Evolutionary conservation across 2,888 invertebrate genomes (phyloP).

Genomic region (Apodemia zela): DNA sequence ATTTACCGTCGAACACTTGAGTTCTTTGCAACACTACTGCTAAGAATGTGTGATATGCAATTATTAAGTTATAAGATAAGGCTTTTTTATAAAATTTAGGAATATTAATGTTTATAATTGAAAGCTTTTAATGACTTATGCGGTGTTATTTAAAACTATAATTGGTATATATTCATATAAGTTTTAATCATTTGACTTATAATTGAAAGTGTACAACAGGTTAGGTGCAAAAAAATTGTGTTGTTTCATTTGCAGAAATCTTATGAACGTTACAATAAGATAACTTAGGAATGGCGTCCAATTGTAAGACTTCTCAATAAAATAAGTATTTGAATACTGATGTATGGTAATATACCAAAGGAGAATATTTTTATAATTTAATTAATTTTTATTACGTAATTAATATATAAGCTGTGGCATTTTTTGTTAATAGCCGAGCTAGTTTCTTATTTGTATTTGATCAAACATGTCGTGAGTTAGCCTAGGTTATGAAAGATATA

Average conservation of each 20-base stretch:
- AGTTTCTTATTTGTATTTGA: background rate
- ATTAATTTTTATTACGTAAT: constrained; percentile 5
- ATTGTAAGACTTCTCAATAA: background rate
- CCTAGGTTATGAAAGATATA: background rate
- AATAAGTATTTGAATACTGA: constrained; percentile 9
- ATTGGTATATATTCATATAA: background rate
- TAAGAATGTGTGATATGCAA: constrained; percentile 13
- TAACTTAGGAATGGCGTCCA: constrained; percentile 12
- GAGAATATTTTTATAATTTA: constrained; percentile 5
- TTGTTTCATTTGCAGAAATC: background rate
- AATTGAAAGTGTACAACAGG: background rate
- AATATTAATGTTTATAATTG: constrained; percentile 11
- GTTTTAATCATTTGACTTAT: constrained; percentile 9
- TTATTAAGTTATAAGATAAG: constrained; percentile 7
- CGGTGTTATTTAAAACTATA: constrained; percentile 1
- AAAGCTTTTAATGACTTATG: constrained; percentile 14
- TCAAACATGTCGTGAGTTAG: background rate
- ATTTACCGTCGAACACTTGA: background rate
- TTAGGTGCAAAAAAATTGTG: constrained; percentile 1
- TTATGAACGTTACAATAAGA: background rate
- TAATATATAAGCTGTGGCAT: background rate
- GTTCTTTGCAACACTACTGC: background rate
- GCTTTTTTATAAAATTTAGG: constrained; percentile 10
- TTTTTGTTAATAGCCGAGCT: constrained; percentile 1
- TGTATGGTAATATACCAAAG: constrained; percentile 15